Evolutionary conservation across 2,888 invertebrate genomes (phyloP).

Genomic region (Meandrusa payeni): DNA sequence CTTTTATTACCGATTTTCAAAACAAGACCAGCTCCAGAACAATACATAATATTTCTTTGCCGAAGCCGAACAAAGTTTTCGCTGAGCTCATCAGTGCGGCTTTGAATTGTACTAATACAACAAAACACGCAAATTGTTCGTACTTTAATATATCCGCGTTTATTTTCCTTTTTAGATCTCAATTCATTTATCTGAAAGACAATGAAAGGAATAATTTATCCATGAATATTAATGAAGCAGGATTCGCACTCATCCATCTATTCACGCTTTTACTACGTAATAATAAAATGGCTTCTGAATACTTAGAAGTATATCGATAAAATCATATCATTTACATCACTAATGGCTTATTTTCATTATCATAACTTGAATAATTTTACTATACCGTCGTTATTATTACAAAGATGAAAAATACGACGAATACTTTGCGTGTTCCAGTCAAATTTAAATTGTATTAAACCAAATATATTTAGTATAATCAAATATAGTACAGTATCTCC

Average conservation of each 20-base stretch:
- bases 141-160: conserved; percentile 48
- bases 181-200: conserved; percentile 62
- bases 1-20: background rate
- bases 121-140: conserved; percentile 42
- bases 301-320: conserved; percentile 45
- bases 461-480: no score
- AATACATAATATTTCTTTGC: conserved; percentile 20
- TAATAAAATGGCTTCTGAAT: conserved; percentile 58
- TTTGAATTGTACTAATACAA: conserved; percentile 29
- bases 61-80: conserved; percentile 21
- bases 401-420: no score
- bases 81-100: conserved; percentile 22
- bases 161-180: conserved; percentile 54
- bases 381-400: no score
- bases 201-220: conserved; percentile 67
- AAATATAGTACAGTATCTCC: no score
- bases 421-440: no score
- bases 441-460: no score
- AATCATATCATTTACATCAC: conserved; percentile 42
- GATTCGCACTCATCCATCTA: conserved; percentile 58
- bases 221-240: conserved; percentile 73
- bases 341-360: conserved; percentile 19
- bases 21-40: conserved; percentile 9
- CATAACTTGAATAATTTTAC: conserved; percentile 7
- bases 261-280: conserved; percentile 60